Evolutionary conservation across 2,888 invertebrate species (phyloP).

Genomic region (Rutpela maculata): DNA sequence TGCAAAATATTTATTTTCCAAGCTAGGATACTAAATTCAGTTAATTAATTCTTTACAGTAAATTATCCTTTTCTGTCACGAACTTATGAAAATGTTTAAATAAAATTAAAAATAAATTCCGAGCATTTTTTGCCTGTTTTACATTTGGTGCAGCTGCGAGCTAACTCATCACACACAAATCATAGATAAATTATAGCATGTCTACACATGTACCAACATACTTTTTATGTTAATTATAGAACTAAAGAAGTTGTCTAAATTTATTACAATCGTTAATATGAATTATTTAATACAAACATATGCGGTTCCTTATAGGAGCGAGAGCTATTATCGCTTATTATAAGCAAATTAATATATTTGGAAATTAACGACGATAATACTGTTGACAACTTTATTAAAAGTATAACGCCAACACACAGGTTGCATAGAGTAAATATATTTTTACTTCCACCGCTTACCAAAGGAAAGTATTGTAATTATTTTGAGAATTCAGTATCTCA

Average conservation of each 20-base stretch:
- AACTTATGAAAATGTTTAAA: conserved; percentile 5
- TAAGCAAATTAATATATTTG: conserved; percentile 27
- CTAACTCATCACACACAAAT: conserved; percentile 58
- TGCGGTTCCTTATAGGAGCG: conserved; percentile 40
- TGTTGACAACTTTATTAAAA: not conserved
- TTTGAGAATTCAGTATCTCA: too few relatives aligned
- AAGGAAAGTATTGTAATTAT: too few relatives aligned
- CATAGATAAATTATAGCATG: conserved; percentile 59
- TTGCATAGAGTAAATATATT: too few relatives aligned
- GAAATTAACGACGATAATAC: conserved; percentile 14
- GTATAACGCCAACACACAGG: not conserved
- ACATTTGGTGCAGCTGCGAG: conserved; percentile 52
- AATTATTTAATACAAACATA: conserved; percentile 48
- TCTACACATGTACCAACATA: conserved; percentile 60
- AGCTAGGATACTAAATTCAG: too few relatives aligned
- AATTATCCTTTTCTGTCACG: not conserved
- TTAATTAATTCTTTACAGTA: not conserved
- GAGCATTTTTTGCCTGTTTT: conserved; percentile 18
- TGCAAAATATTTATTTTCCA: too few relatives aligned
- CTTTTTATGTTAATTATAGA: conserved; percentile 54
- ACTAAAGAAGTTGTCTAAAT: conserved; percentile 46
- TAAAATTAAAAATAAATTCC: conserved; percentile 19
- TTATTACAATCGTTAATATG: conserved; percentile 53
- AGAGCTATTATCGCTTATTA: conserved; percentile 42
- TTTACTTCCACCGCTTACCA: too few relatives aligned